Conservation (phyloP, 2,113 vertebrate species). For the Phyllostomus discolor region DNA sequence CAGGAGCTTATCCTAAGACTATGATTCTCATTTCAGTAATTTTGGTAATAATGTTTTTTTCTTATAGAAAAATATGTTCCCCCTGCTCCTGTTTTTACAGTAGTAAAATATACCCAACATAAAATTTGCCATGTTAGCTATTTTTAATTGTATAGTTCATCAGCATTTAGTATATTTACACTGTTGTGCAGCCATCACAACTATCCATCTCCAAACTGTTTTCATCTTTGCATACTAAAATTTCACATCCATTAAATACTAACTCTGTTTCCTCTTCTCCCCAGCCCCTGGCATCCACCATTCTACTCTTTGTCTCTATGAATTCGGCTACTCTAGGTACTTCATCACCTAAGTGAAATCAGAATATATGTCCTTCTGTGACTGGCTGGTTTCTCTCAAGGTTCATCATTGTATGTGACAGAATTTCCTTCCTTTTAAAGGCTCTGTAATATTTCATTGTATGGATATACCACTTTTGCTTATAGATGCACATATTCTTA, state of each 20-base stretch:
- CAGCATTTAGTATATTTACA: neutral
- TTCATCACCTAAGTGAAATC: neutral
- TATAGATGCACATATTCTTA: neutral
- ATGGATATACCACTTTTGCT: neutral
- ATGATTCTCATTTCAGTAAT: neutral
- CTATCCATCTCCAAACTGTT: neutral
- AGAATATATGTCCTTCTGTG: neutral
- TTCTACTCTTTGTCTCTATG: neutral
- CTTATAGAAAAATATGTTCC: neutral
- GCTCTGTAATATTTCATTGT: neutral
- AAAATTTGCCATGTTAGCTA: neutral
- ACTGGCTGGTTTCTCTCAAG: neutral
- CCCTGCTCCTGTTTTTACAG: neutral
- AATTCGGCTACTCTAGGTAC: neutral
- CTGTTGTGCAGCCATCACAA: neutral
- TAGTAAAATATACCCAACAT: neutral
- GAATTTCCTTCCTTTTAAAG: neutral
- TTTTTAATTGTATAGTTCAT: neutral
- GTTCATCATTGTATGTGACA: neutral
- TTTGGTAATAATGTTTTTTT: neutral
- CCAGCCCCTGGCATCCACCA: neutral
- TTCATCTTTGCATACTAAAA: neutral
- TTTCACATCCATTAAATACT: neutral
- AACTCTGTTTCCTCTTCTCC: neutral
- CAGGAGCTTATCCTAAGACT: neutral